Base-by-base conservation (phyloP, 2,888 invertebrate genomes). In the Liopterus haemorrhoidalis region DNA sequence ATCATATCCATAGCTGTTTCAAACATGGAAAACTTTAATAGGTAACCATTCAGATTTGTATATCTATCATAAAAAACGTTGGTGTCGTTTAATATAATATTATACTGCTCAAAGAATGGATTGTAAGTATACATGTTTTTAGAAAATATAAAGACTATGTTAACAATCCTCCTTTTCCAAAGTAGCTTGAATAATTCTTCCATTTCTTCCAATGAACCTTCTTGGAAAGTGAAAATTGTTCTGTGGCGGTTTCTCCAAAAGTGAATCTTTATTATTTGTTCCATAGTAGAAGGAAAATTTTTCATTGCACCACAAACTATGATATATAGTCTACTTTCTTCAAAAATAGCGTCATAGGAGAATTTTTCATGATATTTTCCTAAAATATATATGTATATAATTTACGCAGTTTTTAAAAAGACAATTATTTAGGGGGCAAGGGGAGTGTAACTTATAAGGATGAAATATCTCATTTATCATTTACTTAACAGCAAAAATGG, bases 111-210 rank as follows among this genome's bases (percentile, higher is more conserved):
- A 0, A 64, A 59, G 48, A 73, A 77, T 1, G 72, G 73, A 54
- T 75, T 74, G 50, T 74, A 78, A 0, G 70, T 68, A 49, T 70
- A 77, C 39, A 73, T 66, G 52, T 66, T 68, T 16, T 32, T 30
- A 6, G 38, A 21, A 12, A 32, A n/a, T 5, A 45, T 19, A 15
- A 45, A 22, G 8, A 19, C 38, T 14, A 32, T 31, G 27, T 45
- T 39, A 25, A 33, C 9, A 18, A 75, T 56, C 2, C 62, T 57
- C 5, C 62, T 59, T 9, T 63, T 54, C 61, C 61, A 65, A 9
- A 70, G 41, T 33, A 71, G 60, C 44, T 67, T 59, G 37, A 78
- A 78, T 31, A 73, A 72, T 14, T 53, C 64, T 6, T 65, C 65
- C 57, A 77, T 60, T 52, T 66, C 55, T 46, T 62, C 66, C 48